Evolutionary conservation across 2,113 vertebrate species (phyloP).

Genomic region (Epinephelus fuscoguttatus): DNA sequence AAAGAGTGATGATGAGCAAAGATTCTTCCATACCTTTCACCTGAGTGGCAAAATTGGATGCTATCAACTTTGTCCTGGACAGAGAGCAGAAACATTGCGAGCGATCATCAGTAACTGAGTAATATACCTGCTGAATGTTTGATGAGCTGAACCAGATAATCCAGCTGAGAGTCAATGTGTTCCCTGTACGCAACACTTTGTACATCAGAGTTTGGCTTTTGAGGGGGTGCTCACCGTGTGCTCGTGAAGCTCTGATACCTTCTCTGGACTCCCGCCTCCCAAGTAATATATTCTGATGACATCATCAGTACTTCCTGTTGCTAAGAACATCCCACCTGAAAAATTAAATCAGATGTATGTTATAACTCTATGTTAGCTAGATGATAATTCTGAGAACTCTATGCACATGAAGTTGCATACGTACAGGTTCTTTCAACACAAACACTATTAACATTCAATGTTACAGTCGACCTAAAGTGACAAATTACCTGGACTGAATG

Average conservation of each 20-base stretch:
- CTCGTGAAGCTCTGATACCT: constrained; percentile 93
- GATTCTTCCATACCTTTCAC: constrained; percentile 87
- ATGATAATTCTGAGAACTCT: not conserved
- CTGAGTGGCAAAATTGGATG: constrained; percentile 95
- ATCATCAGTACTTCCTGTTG: constrained; percentile 97
- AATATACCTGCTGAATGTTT: not conserved
- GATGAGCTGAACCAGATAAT: constrained; percentile 8
- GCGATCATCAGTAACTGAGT: not conserved
- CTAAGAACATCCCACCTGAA: constrained; percentile 97
- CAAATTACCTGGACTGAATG: constrained; percentile 93
- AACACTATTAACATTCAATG: not conserved
- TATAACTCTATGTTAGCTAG: not conserved
- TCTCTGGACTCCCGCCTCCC: constrained; percentile 93
- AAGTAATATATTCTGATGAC: constrained; percentile 98
- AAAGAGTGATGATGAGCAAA: not conserved
- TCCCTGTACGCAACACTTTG: constrained; percentile 36
- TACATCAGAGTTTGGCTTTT: not conserved
- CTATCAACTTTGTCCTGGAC: constrained; percentile 97
- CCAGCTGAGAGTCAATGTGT: not conserved
- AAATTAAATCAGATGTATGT: constrained; percentile 1
- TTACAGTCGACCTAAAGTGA: not conserved
- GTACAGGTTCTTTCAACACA: not conserved
- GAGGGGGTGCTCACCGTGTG: constrained; percentile 88
- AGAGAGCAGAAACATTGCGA: not conserved
- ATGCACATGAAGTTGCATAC: not conserved